Percentiles rank a stretch among this genome's conserved stretches.
Conservation (phyloP, 2,797 vertebrate genomes). For the Smutsia temminckii region DNA sequence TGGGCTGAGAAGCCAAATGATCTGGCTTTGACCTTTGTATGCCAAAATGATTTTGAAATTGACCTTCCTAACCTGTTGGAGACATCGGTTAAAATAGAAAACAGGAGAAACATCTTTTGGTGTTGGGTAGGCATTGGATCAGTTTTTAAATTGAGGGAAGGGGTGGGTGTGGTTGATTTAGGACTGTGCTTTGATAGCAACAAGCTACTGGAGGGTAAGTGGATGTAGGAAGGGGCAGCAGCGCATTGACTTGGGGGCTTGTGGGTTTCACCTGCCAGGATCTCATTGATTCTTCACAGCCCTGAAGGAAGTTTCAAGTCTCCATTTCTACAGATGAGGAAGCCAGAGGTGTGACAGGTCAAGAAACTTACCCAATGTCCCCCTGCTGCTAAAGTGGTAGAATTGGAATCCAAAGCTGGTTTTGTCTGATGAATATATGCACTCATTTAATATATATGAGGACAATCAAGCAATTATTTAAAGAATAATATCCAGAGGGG, state of each 20-base stretch:
- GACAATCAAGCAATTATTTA: background rate
- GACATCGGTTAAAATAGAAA: background rate
- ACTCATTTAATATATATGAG: background rate
- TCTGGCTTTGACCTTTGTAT: background rate
- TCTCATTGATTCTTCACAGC: background rate
- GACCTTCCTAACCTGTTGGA: background rate
- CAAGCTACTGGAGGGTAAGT: background rate
- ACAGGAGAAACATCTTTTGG: background rate
- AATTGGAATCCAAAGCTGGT: background rate
- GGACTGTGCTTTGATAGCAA: background rate
- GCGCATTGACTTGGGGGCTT: background rate
- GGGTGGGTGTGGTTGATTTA: background rate
- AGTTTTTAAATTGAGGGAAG: background rate
- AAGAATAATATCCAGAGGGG: background rate
- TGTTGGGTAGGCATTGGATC: background rate
- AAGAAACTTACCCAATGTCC: background rate
- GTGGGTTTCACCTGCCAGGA: accelerated
- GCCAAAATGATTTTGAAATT: background rate
- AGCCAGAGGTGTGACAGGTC: background rate
- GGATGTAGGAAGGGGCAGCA: background rate
- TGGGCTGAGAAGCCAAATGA: background rate
- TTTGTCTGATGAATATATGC: background rate
- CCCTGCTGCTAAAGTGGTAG: background rate
- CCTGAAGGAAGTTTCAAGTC: background rate
- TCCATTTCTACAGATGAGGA: background rate